Percentiles rank a stretch among this genome's conserved stretches.
phyloP scores from a whole-genome alignment of 2,888 invertebrate species.

The Volucella inanis region DNA sequence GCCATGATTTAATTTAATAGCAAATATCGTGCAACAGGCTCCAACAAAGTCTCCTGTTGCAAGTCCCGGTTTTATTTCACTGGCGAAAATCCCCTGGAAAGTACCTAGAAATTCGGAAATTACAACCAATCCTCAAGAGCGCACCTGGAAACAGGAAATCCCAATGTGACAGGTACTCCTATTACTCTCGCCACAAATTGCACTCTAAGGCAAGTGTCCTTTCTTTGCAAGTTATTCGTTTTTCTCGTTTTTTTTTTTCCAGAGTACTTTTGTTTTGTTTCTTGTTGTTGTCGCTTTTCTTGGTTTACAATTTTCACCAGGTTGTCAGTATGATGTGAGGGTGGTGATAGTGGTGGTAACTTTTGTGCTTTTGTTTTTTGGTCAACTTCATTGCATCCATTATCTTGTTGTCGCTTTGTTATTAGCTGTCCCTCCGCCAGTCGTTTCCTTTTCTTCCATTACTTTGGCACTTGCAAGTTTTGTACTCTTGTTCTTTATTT shows the following conservation, averaged over 20 bases:
- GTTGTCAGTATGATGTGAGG: constrained; percentile 22
- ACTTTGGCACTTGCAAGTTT: constrained; percentile 50
- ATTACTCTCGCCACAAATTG: constrained; percentile 38
- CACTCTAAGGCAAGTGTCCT: constrained; percentile 52
- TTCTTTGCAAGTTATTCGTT: constrained; percentile 21
- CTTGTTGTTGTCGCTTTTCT: constrained; percentile 1
- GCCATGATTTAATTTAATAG: not conserved
- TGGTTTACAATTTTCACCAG: constrained; percentile 51
- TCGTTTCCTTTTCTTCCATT: constrained; percentile 40
- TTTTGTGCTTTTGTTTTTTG: constrained; percentile 61
- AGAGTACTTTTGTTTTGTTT: not conserved
- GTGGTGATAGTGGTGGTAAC: constrained; percentile 24
- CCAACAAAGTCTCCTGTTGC: constrained; percentile 3
- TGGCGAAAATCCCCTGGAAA: constrained; percentile 14
- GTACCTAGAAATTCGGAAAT: constrained; percentile 32
- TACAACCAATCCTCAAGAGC: constrained; percentile 24
- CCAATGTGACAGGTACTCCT: constrained; percentile 53
- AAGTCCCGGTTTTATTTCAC: not conserved
- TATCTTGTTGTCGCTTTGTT: constrained; percentile 73
- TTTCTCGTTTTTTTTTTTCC: constrained; percentile 4
- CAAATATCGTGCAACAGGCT: constrained; percentile 33
- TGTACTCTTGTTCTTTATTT: constrained; percentile 28
- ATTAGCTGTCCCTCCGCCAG: constrained; percentile 60
- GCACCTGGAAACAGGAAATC: constrained; percentile 65
- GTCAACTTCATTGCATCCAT: constrained; percentile 72